Conservation (phyloP, 2,113 vertebrate genomes). For the Galbula dea region DNA sequence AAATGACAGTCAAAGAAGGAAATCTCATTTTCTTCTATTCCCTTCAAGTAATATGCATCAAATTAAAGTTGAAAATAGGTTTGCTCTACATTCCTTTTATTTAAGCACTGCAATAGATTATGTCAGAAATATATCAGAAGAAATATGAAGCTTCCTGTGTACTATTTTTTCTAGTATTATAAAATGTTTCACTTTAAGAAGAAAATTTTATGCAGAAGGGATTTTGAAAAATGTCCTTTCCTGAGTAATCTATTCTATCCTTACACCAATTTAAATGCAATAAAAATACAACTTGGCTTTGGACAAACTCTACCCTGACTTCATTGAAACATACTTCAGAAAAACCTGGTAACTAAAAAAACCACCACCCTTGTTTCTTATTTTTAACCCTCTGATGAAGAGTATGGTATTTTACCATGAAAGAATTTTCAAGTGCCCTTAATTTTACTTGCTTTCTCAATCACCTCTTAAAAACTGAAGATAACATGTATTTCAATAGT, state of each 20-base stretch:
- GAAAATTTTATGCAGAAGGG: neutral
- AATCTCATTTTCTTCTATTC: neutral
- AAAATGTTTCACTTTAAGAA: neutral
- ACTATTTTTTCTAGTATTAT: neutral
- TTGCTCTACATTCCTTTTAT: neutral
- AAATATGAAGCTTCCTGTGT: neutral
- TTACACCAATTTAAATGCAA: no score
- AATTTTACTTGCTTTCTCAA: neutral
- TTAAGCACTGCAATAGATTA: neutral
- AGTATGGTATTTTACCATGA: neutral
- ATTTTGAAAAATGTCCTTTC: neutral
- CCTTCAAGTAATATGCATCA: neutral
- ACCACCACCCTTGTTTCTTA: fast-evolving
- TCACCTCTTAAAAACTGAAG: neutral
- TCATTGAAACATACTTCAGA: neutral
- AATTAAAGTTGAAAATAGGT: neutral
- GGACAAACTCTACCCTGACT: neutral
- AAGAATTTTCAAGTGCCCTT: neutral
- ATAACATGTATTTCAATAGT: neutral
- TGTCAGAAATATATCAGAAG: neutral
- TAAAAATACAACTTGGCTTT: neutral
- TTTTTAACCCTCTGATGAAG: neutral
- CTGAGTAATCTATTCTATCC: neutral
- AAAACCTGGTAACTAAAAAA: neutral
- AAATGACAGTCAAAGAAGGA: neutral